A percentile compares a stretch with the other conserved stretches of the same genome.
These are phyloP conservation scores for Diadegma fenestrale DNA, from an alignment of 2,888 invertebrate species.

Conservation along the genomic window DNA sequence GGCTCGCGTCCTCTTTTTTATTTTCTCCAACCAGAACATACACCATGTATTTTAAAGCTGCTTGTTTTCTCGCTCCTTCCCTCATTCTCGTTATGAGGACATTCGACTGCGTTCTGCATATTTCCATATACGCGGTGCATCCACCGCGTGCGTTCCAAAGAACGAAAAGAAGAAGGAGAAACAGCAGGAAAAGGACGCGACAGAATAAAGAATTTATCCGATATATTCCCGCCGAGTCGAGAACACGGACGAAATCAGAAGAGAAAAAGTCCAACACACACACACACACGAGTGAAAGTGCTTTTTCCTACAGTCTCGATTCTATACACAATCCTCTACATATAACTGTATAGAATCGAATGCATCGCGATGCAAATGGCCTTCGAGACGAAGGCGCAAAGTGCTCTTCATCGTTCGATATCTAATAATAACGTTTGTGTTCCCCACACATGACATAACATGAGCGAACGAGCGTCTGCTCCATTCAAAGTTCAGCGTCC, in stretches of 20 bases:
- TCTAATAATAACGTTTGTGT: slow-evolving; percentile 73
- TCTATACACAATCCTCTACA: slow-evolving; percentile 23
- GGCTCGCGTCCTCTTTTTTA: slow-evolving; percentile 48
- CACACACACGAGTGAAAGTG: slow-evolving; percentile 17
- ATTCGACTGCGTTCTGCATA: slow-evolving; percentile 46
- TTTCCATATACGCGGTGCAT: not conserved
- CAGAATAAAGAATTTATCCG: slow-evolving; percentile 40
- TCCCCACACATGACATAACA: not conserved
- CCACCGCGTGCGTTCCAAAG: slow-evolving; percentile 15
- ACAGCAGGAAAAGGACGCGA: slow-evolving; percentile 38
- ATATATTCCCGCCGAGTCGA: slow-evolving; percentile 34
- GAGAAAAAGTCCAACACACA: slow-evolving; percentile 36
- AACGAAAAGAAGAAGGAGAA: slow-evolving; percentile 34
- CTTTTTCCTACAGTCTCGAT: slow-evolving; percentile 17
- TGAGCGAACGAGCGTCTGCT: not conserved
- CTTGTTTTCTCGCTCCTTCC: slow-evolving; percentile 23
- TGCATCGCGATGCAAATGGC: slow-evolving; percentile 72
- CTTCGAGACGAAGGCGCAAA: slow-evolving; percentile 70
- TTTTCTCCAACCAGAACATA: slow-evolving; percentile 2
- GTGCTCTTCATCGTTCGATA: slow-evolving; percentile 73
- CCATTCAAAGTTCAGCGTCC: not conserved
- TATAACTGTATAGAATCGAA: slow-evolving; percentile 40
- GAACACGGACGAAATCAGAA: slow-evolving; percentile 15
- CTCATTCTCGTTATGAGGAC: slow-evolving; percentile 28
- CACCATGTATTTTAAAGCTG: slow-evolving; percentile 21